Percentiles rank a stretch among this genome's conserved stretches.
Evolutionary conservation across 1,140 invertebrate species (phyloP).

Genomic region (Euschistus heros): DNA sequence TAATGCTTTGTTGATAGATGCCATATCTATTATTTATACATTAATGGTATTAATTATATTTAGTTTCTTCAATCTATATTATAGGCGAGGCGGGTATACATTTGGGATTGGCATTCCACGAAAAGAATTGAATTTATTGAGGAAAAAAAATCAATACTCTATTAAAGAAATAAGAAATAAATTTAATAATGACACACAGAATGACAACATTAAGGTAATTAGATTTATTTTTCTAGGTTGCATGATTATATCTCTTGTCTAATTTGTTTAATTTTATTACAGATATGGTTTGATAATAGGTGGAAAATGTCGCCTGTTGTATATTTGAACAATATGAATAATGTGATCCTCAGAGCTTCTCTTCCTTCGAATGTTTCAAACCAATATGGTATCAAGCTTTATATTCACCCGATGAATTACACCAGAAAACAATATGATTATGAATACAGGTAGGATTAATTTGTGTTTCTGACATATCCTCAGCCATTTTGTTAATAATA

Average conservation of each 20-base stretch:
- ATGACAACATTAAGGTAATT: slow-evolving; percentile 4
- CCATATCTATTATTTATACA: too few species aligned
- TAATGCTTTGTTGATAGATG: too few species aligned
- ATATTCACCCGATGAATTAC: slow-evolving; percentile 22
- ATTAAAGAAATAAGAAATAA: too few species aligned
- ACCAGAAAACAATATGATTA: slow-evolving; percentile 20
- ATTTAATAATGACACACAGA: not conserved
- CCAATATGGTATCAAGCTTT: slow-evolving; percentile 17
- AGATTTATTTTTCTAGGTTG: not conserved
- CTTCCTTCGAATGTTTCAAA: slow-evolving; percentile 10
- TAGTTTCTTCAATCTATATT: not conserved
- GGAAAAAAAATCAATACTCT: not conserved
- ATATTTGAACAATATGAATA: slow-evolving; percentile 51
- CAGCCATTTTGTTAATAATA: not conserved
- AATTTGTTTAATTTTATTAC: not conserved
- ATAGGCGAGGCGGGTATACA: not conserved
- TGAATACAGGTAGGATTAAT: slow-evolving; percentile 15
- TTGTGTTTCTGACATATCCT: too few species aligned
- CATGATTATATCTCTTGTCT: not conserved
- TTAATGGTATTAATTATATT: too few species aligned
- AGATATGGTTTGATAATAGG: slow-evolving; percentile 57
- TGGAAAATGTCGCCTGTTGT: slow-evolving; percentile 46
- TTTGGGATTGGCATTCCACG: not conserved
- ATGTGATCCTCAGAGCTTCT: slow-evolving; percentile 34
- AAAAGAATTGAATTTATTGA: not conserved